These are phyloP conservation scores for Volucella zonaria DNA, from an alignment of 2,888 invertebrate species.

Conservation along the genomic window DNA sequence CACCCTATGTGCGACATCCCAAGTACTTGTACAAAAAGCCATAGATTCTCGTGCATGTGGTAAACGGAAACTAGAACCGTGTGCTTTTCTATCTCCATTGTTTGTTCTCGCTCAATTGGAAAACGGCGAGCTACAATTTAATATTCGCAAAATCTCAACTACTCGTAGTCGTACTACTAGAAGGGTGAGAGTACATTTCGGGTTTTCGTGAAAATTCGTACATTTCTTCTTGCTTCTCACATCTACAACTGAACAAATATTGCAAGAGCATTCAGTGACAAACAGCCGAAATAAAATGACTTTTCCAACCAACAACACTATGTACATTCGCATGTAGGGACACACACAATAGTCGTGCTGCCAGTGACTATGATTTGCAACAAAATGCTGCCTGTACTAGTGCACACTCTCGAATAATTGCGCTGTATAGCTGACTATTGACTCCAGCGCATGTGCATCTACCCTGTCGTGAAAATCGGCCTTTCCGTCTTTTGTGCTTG, in stretches of 20 bases:
- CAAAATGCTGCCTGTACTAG: constrained; percentile 49
- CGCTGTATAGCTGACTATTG: constrained; percentile 69
- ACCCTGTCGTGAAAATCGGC: constrained; percentile 78
- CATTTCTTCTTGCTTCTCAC: constrained; percentile 69
- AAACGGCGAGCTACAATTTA: constrained; percentile 33
- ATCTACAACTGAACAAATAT: constrained; percentile 2
- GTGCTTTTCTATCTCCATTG: constrained; percentile 40
- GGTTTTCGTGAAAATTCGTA: constrained; percentile 66
- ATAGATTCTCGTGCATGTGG: constrained; percentile 7
- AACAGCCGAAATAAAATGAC: constrained; percentile 9
- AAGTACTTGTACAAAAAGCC: constrained; percentile 19
- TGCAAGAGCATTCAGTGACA: neutral
- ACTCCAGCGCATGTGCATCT: constrained; percentile 79
- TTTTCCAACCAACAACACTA: constrained; percentile 22
- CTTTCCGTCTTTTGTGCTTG: constrained; percentile 83
- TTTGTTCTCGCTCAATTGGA: constrained; percentile 40
- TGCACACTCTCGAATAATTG: constrained; percentile 62
- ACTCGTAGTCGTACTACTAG: constrained; percentile 3
- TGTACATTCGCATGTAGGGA: constrained; percentile 27
- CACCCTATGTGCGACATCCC: constrained; percentile 30
- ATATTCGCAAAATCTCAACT: neutral
- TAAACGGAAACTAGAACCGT: constrained; percentile 54
- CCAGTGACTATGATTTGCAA: constrained; percentile 62
- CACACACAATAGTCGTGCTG: constrained; percentile 16
- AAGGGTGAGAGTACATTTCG: constrained; percentile 46